Evolutionary conservation across 2,888 invertebrate genomes (phyloP).

Genomic region (Acleris literana): DNA sequence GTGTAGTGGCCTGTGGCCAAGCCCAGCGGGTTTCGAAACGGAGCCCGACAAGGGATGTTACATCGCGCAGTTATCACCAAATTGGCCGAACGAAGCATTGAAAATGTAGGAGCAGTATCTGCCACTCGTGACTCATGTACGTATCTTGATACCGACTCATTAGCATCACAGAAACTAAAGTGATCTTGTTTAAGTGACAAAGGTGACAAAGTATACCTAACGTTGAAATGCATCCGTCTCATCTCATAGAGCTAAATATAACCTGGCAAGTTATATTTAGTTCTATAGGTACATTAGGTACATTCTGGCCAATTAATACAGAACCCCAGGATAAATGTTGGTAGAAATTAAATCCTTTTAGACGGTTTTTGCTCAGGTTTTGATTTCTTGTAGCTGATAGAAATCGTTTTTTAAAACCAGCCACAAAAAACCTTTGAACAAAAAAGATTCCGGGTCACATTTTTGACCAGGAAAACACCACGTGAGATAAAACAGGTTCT

Average conservation of each 20-base stretch:
- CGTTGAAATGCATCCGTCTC: slow-evolving; percentile 19
- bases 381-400: not conserved
- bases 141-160: slow-evolving; percentile 19
- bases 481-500: not conserved
- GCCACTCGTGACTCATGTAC: slow-evolving; percentile 22
- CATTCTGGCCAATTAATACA: not conserved
- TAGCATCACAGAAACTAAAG: slow-evolving; percentile 22
- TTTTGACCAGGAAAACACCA: not conserved
- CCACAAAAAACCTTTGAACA: not conserved
- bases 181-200: slow-evolving; percentile 30
- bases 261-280: not conserved
- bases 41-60: not conserved
- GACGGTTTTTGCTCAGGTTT: not conserved
- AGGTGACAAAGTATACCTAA: slow-evolving; percentile 23
- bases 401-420: not conserved
- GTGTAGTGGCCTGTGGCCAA: too few species aligned
- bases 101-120: slow-evolving; percentile 18
- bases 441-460: not conserved
- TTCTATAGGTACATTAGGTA: too few species aligned
- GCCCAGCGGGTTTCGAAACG: not conserved
- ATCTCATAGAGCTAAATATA: not conserved
- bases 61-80: not conserved
- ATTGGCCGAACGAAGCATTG: not conserved
- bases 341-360: not conserved
- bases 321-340: slow-evolving; percentile 2